Percentiles rank a stretch among this genome's conserved stretches.
Evolutionary conservation across 2,888 invertebrate genomes (phyloP).

Genomic region (Andrena dorsata): DNA sequence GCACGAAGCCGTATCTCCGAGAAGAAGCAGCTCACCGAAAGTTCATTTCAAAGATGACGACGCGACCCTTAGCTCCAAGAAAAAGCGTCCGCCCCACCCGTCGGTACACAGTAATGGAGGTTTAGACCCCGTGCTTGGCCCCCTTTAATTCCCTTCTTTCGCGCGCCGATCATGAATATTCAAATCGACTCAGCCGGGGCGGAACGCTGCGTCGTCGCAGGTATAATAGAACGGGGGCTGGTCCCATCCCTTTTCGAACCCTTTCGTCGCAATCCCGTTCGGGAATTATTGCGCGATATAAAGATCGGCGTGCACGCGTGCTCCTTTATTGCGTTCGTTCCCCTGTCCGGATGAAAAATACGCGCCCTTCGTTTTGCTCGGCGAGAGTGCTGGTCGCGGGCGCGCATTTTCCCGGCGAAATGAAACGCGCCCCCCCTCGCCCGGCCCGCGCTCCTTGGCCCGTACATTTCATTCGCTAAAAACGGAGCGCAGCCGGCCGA

Average conservation of each 20-base stretch:
- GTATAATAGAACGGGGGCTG: background rate
- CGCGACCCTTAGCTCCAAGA: slow-evolving; percentile 31
- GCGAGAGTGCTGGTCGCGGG: background rate
- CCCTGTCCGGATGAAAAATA: slow-evolving; percentile 33
- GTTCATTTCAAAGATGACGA: slow-evolving; percentile 60
- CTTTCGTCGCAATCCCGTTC: background rate
- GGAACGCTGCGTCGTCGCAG: slow-evolving; percentile 2
- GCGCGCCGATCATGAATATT: slow-evolving; percentile 44
- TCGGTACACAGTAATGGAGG: slow-evolving; percentile 28
- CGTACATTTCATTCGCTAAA: slow-evolving; percentile 34
- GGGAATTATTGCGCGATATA: slow-evolving; percentile 42
- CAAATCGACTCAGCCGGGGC: slow-evolving; percentile 6
- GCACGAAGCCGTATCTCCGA: background rate
- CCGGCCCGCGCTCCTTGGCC: background rate
- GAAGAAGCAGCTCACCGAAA: slow-evolving; percentile 28
- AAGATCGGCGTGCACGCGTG: slow-evolving; percentile 5
- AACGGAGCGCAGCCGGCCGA: slow-evolving; percentile 10
- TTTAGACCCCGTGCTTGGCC: background rate
- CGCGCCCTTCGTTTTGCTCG: background rate
- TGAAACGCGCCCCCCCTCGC: background rate
- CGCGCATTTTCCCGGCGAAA: background rate
- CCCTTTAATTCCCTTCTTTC: slow-evolving; percentile 45
- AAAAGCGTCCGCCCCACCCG: slow-evolving; percentile 26
- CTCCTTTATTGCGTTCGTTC: slow-evolving; percentile 30
- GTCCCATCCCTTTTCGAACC: background rate